phyloP scores from a whole-genome alignment of 2,797 vertebrate species.

The Pseudomugil tenellus region DNA sequence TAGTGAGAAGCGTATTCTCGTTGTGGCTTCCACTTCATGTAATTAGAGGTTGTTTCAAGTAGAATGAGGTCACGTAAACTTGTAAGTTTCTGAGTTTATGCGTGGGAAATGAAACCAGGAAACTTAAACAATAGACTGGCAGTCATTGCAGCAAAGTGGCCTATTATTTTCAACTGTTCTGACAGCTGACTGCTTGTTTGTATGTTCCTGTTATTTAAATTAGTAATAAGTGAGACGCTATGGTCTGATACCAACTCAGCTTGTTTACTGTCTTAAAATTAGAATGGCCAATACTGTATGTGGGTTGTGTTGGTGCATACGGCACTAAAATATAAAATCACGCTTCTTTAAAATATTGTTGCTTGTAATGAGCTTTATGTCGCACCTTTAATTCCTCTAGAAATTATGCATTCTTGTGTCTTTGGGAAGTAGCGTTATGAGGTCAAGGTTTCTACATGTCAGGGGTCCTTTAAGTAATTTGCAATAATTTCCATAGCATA shows the following conservation, averaged over 20 bases:
- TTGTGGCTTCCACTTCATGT: conserved; percentile 78
- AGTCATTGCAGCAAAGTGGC: conserved; percentile 66
- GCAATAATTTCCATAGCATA: conserved; percentile 87
- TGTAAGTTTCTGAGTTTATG: conserved; percentile 77
- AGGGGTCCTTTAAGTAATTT: conserved; percentile 85
- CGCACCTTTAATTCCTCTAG: conserved; percentile 65
- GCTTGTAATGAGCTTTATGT: conserved; percentile 59
- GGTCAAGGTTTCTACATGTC: conserved; percentile 82
- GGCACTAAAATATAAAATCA: conserved; percentile 28
- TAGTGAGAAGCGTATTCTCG: conserved; percentile 72
- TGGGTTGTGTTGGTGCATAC: conserved; percentile 25
- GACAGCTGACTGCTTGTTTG: conserved; percentile 59
- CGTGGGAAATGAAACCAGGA: conserved; percentile 81
- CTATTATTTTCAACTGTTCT: conserved; percentile 76
- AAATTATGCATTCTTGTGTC: conserved; percentile 73
- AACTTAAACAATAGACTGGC: conserved; percentile 79
- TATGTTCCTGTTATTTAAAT: conserved; percentile 74
- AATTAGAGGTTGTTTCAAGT: conserved; percentile 81
- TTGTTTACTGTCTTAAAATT: conserved; percentile 47
- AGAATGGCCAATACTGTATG: conserved; percentile 33
- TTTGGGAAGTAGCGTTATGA: conserved; percentile 69
- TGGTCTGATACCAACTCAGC: conserved; percentile 27
- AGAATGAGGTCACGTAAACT: conserved; percentile 75
- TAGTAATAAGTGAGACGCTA: conserved; percentile 59
- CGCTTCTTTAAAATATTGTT: conserved; percentile 51